These are phyloP conservation scores for Corydoras sp. DNA, from an alignment of 2,113 vertebrate species.

Conservation along the genomic window DNA sequence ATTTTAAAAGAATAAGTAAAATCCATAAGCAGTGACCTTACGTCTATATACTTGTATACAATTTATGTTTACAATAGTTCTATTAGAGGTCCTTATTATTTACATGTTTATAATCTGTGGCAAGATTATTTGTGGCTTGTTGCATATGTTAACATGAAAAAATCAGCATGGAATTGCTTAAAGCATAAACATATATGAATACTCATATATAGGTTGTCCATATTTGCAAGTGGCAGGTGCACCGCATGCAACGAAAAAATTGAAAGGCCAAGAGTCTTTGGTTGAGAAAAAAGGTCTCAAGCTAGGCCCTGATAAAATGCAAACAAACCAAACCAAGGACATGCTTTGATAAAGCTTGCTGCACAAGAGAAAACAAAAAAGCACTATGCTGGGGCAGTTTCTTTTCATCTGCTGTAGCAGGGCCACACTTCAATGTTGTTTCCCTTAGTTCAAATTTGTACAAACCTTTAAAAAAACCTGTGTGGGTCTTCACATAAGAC, in stretches of 20 bases:
- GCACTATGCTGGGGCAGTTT: conserved; percentile 1
- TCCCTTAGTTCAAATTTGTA: conserved; percentile 12
- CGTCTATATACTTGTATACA: neutral
- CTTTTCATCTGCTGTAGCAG: neutral
- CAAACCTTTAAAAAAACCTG: conserved; percentile 2
- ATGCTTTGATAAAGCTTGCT: conserved; percentile 31
- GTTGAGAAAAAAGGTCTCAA: conserved; percentile 48
- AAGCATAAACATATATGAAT: too few species aligned
- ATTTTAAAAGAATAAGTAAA: neutral
- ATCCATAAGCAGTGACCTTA: conserved; percentile 16
- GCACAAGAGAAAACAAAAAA: conserved; percentile 18
- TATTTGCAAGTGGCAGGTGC: conserved; percentile 3
- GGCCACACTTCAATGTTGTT: neutral
- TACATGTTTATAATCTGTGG: conserved; percentile 35
- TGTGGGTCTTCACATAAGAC: conserved; percentile 11
- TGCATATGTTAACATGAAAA: conserved; percentile 51
- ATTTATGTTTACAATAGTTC: neutral
- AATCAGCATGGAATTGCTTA: neutral
- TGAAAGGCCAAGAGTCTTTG: conserved; percentile 58
- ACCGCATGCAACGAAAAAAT: conserved; percentile 29
- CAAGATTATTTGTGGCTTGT: conserved; percentile 42
- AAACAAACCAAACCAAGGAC: conserved; percentile 2
- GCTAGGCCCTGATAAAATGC: conserved; percentile 18
- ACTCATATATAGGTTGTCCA: too few species aligned
- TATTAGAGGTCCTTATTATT: conserved; percentile 38